Base-by-base conservation (phyloP, 2,113 vertebrate species). In the Azemiops feae region DNA sequence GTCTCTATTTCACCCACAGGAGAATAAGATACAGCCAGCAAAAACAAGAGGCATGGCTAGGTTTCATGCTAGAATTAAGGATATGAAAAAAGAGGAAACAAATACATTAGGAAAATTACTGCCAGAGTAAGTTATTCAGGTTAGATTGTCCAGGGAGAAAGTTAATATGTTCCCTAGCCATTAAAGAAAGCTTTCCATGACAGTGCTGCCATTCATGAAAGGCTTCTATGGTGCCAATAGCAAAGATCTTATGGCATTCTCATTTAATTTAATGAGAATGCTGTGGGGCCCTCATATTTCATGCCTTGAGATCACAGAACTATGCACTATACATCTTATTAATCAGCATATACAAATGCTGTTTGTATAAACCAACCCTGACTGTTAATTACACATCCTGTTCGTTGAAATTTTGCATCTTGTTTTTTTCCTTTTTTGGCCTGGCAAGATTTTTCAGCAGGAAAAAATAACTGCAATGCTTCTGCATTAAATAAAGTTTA, bases 81-180 rank as follows among this genome's bases (percentile, higher is more conserved):
- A 20, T 58, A 93, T 64, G 90, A 94, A 92, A 89, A 94, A 95
- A 92, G 87, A 57, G 43, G 94, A 93, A 96, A 91, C 11, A 95
- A 94, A 96, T 91, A 96, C 88, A 94, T 96, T 4, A 91, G 93
- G 94, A 96, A 95, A 96, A 93, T 16, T 94, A 58, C 64, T 93
- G 91, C 88, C 87, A 88, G 57, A 34, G 69, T 91, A 93, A 88
- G 55, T 92, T 93, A 89, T 87, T 97, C 94, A 93, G 58, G 88
- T 93, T 95, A 93, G 94, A 91, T 58, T 92, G 55, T 89, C 81
- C 94, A 96, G 87, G 54, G 93, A 94, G 94, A 96, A 88, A 97
- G 94, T 64, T 47, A 93, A 93, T 55, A 85, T 81, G 57, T 85
- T 95, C 94, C 93, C 0, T 22, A 93, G 90, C 93, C 45, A 93